Conservation (phyloP, 2,797 vertebrate genomes). For the Rhabdophis nuchalis region DNA sequence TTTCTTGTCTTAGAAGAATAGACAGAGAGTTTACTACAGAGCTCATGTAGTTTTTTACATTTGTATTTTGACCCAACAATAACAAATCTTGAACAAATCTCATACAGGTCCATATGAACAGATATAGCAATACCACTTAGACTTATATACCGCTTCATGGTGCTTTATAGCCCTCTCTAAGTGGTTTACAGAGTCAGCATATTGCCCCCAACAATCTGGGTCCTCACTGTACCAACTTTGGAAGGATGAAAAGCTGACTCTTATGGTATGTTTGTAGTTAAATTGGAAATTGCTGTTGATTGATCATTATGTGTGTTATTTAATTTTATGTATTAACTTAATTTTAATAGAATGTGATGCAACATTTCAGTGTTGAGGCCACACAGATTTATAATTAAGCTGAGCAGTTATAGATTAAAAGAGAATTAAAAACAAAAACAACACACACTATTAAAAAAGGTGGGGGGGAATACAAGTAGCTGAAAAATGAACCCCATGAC, state of each 20-base stretch:
- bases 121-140: background rate
- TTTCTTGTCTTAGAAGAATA: background rate
- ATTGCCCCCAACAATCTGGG: background rate
- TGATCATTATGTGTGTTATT: background rate
- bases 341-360: background rate
- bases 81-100: background rate
- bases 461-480: background rate
- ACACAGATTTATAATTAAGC: background rate
- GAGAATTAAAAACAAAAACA: background rate
- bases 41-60: background rate
- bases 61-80: background rate
- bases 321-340: background rate
- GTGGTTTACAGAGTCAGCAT: background rate
- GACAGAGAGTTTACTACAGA: no score
- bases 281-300: background rate
- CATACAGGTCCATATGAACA: background rate
- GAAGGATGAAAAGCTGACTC: background rate
- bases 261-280: background rate
- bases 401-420: background rate
- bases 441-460: background rate
- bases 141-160: background rate
- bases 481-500: background rate
- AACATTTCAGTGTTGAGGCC: background rate
- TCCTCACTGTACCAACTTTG: background rate
- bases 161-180: background rate